Base-by-base conservation (phyloP, 2,113 vertebrate species). In the Miniopterus natalensis region DNA sequence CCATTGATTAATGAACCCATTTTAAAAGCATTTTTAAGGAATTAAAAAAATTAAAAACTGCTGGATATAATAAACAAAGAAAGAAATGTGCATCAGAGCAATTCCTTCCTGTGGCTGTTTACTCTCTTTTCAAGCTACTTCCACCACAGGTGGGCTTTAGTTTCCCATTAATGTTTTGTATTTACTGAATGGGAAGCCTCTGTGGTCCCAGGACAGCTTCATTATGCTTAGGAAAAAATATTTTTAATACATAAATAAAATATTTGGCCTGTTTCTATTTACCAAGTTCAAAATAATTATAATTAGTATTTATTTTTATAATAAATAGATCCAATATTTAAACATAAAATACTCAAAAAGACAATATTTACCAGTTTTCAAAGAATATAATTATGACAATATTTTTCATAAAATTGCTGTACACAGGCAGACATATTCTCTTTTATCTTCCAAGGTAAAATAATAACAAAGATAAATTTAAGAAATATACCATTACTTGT, bases 341-440 rank as follows among this genome's bases (percentile, higher is more conserved):
- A 47, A 79, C 36, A 70, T 90, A 51, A 79, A 90, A 77, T 92
- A 77, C 85, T 94, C 5, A 81, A 11, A 70, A 95, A 12, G 66
- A 66, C 3, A 77, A 81, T 20, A 3, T 63, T 84, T 83, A 23
- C 1, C 4, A 55, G 15, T 83, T 73, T 87, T 74, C 20, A 87
- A 65, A 81, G 12, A 13, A 47, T 73, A 40, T 45, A 87, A 86
- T 89, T 85, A 55, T 75, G 25, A 65, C 17, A 91, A 88, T 55
- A 15, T 42, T 18, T 49, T 49, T 42, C 8, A 55, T 0, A 63
- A 90, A 86, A 90, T 42, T 86, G 1, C 2, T 42, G 5, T 59
- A 15, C 18, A 65, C 0, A 85, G 6, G 53, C 3, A 40, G 23
- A 65, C 20, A 65, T 66, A 7, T 40, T 78, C 6, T 61, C 3